These are phyloP conservation scores for Sebastes hopkinsi DNA, from an alignment of 2,797 vertebrate genomes.

Conservation along the genomic window DNA sequence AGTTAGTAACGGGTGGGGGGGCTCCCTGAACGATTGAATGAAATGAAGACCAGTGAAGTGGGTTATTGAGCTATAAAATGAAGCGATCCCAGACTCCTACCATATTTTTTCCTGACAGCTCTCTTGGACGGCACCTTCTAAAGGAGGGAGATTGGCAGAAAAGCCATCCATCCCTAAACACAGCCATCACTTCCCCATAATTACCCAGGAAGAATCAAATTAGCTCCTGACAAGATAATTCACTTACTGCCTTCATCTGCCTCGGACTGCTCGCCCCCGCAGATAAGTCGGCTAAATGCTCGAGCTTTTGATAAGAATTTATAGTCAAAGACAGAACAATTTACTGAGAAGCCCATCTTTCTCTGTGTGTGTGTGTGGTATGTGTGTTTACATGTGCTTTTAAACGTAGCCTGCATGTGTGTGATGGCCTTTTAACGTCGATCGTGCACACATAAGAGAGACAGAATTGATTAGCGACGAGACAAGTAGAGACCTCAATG, in stretches of 20 bases:
- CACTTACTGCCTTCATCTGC: constrained; percentile 62
- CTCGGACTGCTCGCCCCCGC: constrained; percentile 33
- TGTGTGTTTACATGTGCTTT: constrained; percentile 9
- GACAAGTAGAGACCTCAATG: neutral
- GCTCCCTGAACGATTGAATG: constrained; percentile 23
- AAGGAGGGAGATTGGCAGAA: constrained; percentile 53
- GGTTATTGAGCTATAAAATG: constrained; percentile 68
- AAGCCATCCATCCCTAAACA: constrained; percentile 68
- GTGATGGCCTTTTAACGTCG: neutral
- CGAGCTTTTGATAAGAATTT: constrained; percentile 55
- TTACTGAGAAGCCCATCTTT: constrained; percentile 15
- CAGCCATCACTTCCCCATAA: constrained; percentile 76
- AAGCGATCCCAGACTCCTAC: constrained; percentile 44
- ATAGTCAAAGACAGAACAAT: constrained; percentile 38
- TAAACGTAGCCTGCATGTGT: neutral
- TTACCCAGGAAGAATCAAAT: constrained; percentile 81
- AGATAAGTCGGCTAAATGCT: constrained; percentile 67
- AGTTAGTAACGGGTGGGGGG: neutral
- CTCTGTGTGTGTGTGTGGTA: neutral
- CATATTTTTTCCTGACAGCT: constrained; percentile 64
- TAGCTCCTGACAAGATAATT: constrained; percentile 80
- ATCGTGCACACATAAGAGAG: neutral
- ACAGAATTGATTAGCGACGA: constrained; percentile 15
- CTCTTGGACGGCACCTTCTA: constrained; percentile 48
- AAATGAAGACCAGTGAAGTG: constrained; percentile 56